Base-by-base conservation (phyloP, 2,113 vertebrate species). In the Pardalotus punctatus region DNA sequence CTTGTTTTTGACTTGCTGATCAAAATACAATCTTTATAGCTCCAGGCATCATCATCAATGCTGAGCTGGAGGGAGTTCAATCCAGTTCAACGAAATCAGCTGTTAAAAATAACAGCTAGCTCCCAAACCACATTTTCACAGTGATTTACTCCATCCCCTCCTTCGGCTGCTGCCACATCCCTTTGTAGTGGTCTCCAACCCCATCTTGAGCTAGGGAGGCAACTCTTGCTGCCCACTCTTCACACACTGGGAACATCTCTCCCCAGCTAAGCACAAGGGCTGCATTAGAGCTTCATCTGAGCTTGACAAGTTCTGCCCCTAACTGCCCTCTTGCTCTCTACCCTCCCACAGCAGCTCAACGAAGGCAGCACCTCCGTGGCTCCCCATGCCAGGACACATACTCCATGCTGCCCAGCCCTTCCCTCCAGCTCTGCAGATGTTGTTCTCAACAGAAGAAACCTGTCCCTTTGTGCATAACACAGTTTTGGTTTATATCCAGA, bases 1-100 rank as follows among this genome's bases (percentile, higher is more conserved):
- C 90, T 92, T 90, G 76, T 66, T 96, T 94, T 91, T 96, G 79
- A 94, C 90, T 94, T 92, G 76, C 88, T 96, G 96, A 96, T 97
- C 95, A 97, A 96, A 96, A 96, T 64, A 86, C 67, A 96, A 47
- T 88, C 90, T 88, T 92, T 81, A 86, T 93, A 86, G 88, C 95
- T 96, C 45, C 45, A 95, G 94, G 96, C 92, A 90, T 45, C 61
- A 56, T 88, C 96, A 94, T 67, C 94, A 96, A 83, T 92, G 88
- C 72, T 70, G 56, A 78, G 86, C 86, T 94, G 93, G 69, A 94
- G 64, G 76, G 83, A 96, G 72, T 94, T 91, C 94, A 97, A 90
- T n/a, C 58, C 86, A 93, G 90, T 82, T 92, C 88, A 93, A 86
- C 47, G 19, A 93, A 95, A 94, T 48, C 4, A 20, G 51, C 83